A percentile compares a stretch with the other conserved stretches of the same genome.
Evolutionary conservation across 2,113 vertebrate genomes (phyloP).

Genomic region (Hemiscyllium ocellatum): DNA sequence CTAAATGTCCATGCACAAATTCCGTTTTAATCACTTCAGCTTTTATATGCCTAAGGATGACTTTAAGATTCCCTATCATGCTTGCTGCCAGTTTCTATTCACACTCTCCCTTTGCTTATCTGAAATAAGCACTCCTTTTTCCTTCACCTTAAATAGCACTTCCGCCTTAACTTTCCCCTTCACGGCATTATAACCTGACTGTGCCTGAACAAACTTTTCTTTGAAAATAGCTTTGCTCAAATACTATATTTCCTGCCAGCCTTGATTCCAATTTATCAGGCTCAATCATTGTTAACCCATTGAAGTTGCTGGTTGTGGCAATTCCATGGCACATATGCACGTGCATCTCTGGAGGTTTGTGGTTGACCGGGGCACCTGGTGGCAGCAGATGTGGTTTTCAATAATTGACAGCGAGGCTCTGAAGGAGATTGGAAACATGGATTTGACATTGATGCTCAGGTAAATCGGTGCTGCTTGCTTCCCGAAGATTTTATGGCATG

Average conservation of each 20-base stretch:
- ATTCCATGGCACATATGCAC: too few species aligned
- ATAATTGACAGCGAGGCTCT: too few species aligned
- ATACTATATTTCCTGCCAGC: background rate
- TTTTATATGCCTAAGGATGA: background rate
- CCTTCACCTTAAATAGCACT: background rate
- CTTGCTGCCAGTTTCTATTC: background rate
- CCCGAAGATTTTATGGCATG: too few species aligned
- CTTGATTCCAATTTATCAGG: background rate
- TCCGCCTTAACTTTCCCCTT: background rate
- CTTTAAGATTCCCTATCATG: background rate
- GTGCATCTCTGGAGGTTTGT: too few species aligned
- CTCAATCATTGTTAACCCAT: background rate
- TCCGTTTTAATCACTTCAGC: background rate
- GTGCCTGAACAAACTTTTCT: background rate
- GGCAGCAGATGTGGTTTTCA: too few species aligned
- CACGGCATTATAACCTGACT: background rate
- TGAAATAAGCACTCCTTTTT: background rate
- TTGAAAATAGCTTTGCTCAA: background rate
- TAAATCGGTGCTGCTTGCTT: too few species aligned
- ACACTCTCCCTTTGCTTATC: background rate
- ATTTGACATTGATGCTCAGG: too few species aligned
- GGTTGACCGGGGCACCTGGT: too few species aligned
- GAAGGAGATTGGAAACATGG: too few species aligned
- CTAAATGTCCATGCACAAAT: background rate
- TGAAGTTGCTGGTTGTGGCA: background rate